phyloP scores from a whole-genome alignment of 2,797 vertebrate genomes.

The Acipenser ruthenus region DNA sequence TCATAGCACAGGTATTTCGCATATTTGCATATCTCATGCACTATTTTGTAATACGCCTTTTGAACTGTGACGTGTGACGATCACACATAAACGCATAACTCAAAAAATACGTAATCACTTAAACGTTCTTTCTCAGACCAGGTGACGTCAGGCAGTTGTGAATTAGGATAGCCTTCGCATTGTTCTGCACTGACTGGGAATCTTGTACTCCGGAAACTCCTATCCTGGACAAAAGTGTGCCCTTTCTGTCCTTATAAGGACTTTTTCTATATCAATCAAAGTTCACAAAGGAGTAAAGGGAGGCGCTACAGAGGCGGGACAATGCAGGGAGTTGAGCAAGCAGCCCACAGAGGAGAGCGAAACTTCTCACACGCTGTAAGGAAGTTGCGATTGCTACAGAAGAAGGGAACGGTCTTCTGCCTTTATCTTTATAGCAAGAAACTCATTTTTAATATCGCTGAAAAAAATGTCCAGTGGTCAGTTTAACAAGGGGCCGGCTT shows the following conservation, averaged over 20 bases:
- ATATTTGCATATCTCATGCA: no score
- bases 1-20: no score
- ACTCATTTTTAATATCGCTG: no score
- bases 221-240: conserved; percentile 16
- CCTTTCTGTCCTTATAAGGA: conserved; percentile 70
- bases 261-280: conserved; percentile 61
- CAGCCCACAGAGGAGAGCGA: no score
- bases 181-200: background rate
- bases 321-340: background rate
- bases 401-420: conserved; percentile 11
- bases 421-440: no score
- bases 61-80: no score
- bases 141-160: background rate
- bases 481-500: conserved; percentile 20
- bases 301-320: background rate
- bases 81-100: no score
- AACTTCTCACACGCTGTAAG: background rate
- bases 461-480: no score
- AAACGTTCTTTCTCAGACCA: no score
- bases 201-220: background rate
- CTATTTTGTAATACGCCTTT: no score
- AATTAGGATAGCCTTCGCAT: background rate
- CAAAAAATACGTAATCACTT: no score
- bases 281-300: conserved; percentile 22
- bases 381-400: background rate